Evolutionary conservation across 2,888 invertebrate genomes (phyloP), one percentile per base, ranked within the genome.

Genomic region (Eledona agricola): DNA sequence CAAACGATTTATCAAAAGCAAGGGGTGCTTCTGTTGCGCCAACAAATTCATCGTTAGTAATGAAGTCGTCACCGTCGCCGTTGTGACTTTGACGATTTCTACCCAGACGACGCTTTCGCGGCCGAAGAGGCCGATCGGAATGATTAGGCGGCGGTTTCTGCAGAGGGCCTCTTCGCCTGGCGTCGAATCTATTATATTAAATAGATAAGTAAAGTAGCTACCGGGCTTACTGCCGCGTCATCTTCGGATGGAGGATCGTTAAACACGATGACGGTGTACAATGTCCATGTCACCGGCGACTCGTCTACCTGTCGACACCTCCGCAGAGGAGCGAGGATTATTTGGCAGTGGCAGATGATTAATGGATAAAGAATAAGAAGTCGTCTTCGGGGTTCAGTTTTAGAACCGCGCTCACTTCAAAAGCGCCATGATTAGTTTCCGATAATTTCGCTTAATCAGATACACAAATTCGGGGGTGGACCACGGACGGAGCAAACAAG

Each of bases 131-230:
- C 19, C 47, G 47, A 49, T 49, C 28, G 49, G 31, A 52, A 45
- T 52, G 22, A 52, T 52, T 46, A 46, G 46, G 38, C 40, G 6
- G 10, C 49, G 20, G 29, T 38, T 42, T 51, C 37, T 45, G 37
- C 37, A 40, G 29, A n/a, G 40, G 32, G 23, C 20, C 38, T 15
- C 28, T 49, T 37, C 37, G 45, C 28, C 51, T 52, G 72, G 73
- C 75, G 73, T 74, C 73, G 71, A 65, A 70, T 71, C 73, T 73
- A 75, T 72, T 70, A 72, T 68, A 69, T 73, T 73, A 73, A 72
- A 72, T 72, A 72, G 73, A 73, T 74, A 71, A 72, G 71, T 69
- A 67, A 71, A 73, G 73, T 74, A 72, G 74, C 74, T 75, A 75
- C 75, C 67, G 75, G 75, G 74, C 73, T 74, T 73, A 66, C 64